phyloP scores from a whole-genome alignment of 2,797 vertebrate genomes.

The Sebastes minor region DNA sequence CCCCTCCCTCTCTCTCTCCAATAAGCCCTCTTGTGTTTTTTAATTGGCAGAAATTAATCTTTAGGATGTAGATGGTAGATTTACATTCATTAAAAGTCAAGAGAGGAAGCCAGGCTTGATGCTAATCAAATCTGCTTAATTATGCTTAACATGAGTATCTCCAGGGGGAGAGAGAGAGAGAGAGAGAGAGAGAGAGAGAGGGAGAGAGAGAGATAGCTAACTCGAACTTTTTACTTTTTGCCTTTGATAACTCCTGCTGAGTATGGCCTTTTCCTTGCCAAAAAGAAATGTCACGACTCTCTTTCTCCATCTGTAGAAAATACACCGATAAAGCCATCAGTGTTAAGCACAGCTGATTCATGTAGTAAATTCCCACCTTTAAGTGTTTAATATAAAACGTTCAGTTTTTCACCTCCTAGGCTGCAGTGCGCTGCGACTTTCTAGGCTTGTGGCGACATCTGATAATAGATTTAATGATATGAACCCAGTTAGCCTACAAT shows the following conservation, averaged over 20 bases:
- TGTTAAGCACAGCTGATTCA: constrained; percentile 63
- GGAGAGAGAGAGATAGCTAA: constrained; percentile 76
- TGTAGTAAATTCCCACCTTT: constrained; percentile 63
- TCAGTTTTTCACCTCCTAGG: constrained; percentile 48
- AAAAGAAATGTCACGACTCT: constrained; percentile 83
- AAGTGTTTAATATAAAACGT: constrained; percentile 58
- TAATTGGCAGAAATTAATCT: constrained; percentile 99
- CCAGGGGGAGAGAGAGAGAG: constrained; percentile 83
- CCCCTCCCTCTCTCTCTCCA: constrained; percentile 76
- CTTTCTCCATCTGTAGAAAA: constrained; percentile 78
- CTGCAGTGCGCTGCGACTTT: constrained; percentile 27
- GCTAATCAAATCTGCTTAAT: constrained; percentile 99
- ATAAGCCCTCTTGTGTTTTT: constrained; percentile 95
- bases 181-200: constrained; percentile 67
- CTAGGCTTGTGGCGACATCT: constrained; percentile 4
- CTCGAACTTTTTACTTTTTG: constrained; percentile 83
- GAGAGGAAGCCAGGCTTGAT: constrained; percentile 99
- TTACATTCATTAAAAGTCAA: constrained; percentile 99
- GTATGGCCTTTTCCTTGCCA: constrained; percentile 81
- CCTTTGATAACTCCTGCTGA: constrained; percentile 85
- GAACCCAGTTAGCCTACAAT: constrained; percentile 18
- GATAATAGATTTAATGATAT: constrained; percentile 23
- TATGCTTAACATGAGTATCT: constrained; percentile 99
- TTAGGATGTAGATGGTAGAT: constrained; percentile 99
- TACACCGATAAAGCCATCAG: constrained; percentile 73